Base-by-base conservation (phyloP, 2,113 vertebrate genomes). In the Eurystomus gularis region DNA sequence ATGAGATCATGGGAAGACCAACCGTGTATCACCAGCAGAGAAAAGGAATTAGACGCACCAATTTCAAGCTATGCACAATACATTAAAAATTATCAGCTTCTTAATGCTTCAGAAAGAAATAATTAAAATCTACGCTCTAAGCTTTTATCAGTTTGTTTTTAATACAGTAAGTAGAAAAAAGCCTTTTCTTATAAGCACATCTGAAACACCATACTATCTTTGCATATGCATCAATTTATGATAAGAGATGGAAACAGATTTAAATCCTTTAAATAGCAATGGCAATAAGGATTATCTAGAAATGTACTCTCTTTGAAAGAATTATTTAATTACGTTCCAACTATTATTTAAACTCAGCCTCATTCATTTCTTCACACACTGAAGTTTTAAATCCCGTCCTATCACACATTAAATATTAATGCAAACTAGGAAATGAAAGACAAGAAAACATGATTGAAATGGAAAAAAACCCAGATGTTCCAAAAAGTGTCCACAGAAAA, bases 211-310 rank as follows among this genome's bases (percentile, higher is more conserved):
- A 10, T 17, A 17, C 7, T 73, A 15, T 62, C 62, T 77, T 49
- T 94, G 71, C 61, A 68, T 48, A 84, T 48, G 44, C 46, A 82
- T 55, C 39, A 46, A 60, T 71, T 89, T 71, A 79, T 75, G 23
- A 89, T 48, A 87, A 82, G 18, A 90, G 18, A 71, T 35, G 21
- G 68, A 94, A 86, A 90, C 13, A 90, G 46, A 94, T 66, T 71
- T 48, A 83, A 73, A 83, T 51, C 33, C 86, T 90, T 85, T 54
- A 92, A 11, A 42, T 2, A 92, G 25, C 17, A 92, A 48, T 46
- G 26, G 46, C 80, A 92, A 88, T 44, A 88, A 82, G 86, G 60
- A 82, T 78, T 88, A 95, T 96, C 80, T 84, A 68, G 48, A 83
- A 86, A 64, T 48, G 29, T 44, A 70, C 93, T 94, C 64, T 85